Conservation (phyloP, 2,888 invertebrate species). For the Corbicula japonica region DNA sequence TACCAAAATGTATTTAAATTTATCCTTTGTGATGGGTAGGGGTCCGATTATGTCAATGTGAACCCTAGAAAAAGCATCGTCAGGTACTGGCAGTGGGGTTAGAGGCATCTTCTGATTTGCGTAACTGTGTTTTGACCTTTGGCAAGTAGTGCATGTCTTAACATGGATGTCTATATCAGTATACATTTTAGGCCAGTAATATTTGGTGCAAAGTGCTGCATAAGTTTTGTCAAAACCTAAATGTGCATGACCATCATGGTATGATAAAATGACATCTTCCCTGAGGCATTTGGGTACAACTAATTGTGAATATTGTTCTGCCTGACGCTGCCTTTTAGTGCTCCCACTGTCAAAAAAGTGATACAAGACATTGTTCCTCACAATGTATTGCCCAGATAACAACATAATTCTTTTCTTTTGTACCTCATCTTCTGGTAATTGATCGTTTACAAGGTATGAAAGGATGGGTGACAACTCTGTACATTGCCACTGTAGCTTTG, state of each 20-base stretch:
- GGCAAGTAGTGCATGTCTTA: slow-evolving; percentile 44
- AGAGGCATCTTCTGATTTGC: slow-evolving; percentile 36
- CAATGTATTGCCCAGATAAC: slow-evolving; percentile 35
- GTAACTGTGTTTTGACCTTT: slow-evolving; percentile 43
- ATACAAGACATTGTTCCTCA: slow-evolving; percentile 39
- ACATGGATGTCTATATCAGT: slow-evolving; percentile 47
- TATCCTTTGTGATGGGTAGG: slow-evolving; percentile 39
- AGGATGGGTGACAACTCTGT: slow-evolving; percentile 26
- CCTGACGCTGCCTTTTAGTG: slow-evolving; percentile 20
- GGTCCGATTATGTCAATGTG: slow-evolving; percentile 63
- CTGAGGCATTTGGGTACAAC: slow-evolving; percentile 49
- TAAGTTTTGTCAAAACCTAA: slow-evolving; percentile 57
- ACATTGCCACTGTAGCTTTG: slow-evolving; percentile 45
- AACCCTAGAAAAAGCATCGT: slow-evolving; percentile 37
- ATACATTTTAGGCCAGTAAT: slow-evolving; percentile 68
- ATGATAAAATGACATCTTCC: slow-evolving; percentile 48
- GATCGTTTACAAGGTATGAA: slow-evolving; percentile 27
- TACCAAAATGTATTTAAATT: slow-evolving; percentile 51
- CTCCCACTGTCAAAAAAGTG: slow-evolving; percentile 42
- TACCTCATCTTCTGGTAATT: slow-evolving; percentile 32
- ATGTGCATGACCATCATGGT: slow-evolving; percentile 61
- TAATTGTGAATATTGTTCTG: slow-evolving; percentile 23
- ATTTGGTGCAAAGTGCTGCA: slow-evolving; percentile 39
- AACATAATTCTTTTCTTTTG: slow-evolving; percentile 26
- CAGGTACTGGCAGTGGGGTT: not conserved